Evolutionary conservation across 2,113 vertebrate genomes (phyloP).

Genomic region (Gopherus flavomarginatus): DNA sequence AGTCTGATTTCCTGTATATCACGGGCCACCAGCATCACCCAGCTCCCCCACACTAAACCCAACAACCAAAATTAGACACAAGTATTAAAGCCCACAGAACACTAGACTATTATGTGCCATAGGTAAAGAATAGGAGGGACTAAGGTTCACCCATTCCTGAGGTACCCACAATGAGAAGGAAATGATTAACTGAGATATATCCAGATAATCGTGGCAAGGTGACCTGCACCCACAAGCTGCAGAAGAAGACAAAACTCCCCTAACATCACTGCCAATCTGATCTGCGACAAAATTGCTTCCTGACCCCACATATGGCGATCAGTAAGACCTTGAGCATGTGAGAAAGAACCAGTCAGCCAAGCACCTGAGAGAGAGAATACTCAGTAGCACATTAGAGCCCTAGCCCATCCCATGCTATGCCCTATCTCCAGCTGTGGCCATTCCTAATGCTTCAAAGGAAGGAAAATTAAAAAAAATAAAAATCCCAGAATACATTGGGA

Average conservation of each 20-base stretch:
- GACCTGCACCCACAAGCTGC: not conserved
- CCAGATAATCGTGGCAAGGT: not conserved
- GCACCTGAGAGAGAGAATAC: not conserved
- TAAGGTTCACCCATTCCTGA: not conserved
- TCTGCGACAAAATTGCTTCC: not conserved
- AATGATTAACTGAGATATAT: not conserved
- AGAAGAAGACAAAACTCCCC: not conserved
- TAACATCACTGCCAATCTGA: not conserved
- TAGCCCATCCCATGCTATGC: not conserved
- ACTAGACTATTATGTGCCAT: not conserved
- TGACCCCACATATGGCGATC: not conserved
- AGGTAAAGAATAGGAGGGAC: not conserved
- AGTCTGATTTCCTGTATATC: not conserved
- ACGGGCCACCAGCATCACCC: too few species aligned
- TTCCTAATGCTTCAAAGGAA: not conserved
- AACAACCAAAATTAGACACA: not conserved
- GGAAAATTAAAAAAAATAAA: not conserved
- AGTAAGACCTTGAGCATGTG: not conserved
- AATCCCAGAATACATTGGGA: not conserved
- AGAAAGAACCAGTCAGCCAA: not conserved
- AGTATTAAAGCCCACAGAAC: not conserved
- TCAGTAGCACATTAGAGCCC: not conserved
- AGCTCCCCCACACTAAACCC: too few species aligned
- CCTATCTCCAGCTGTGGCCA: not conserved
- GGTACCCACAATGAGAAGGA: not conserved